These are phyloP conservation scores for Cheilosia vernalis DNA, from an alignment of 2,888 invertebrate species.

Conservation along the genomic window DNA sequence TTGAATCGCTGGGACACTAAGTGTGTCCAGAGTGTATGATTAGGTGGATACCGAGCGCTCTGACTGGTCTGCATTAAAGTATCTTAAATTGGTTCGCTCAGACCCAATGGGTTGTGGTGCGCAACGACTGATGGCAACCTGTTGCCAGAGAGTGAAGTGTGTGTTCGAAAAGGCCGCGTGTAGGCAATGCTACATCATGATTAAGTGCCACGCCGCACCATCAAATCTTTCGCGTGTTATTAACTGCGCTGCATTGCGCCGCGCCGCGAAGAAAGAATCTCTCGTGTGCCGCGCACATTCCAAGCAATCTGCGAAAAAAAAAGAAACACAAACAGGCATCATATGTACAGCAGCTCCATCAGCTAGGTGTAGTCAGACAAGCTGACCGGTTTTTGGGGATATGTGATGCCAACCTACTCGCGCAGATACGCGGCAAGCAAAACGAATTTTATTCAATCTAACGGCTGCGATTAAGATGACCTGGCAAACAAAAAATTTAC, in stretches of 20 bases:
- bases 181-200: conserved; percentile 60
- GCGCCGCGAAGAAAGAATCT: conserved; percentile 24
- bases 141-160: conserved; percentile 18
- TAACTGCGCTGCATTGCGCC: conserved; percentile 45
- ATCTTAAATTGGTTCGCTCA: conserved; percentile 60
- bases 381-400: conserved; percentile 53
- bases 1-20: conserved; percentile 65
- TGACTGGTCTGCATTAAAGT: conserved; percentile 19
- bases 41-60: conserved; percentile 29
- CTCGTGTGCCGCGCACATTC: conserved; percentile 39
- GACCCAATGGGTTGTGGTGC: conserved; percentile 33
- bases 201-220: conserved; percentile 58
- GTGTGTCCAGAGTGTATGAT: conserved; percentile 60
- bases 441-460: conserved; percentile 29
- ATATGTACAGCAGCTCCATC: conserved; percentile 4
- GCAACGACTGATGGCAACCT: conserved; percentile 27
- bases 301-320: conserved; percentile 13
- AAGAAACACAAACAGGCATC: conserved; percentile 2
- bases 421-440: conserved; percentile 16
- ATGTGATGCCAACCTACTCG: conserved; percentile 10
- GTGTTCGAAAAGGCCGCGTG: conserved; percentile 24
- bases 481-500: conserved; percentile 25
- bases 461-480: conserved; percentile 55
- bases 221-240: conserved; percentile 55
- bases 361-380: not conserved